A percentile compares a stretch with the other conserved stretches of the same genome.
Evolutionary conservation across 2,888 invertebrate genomes (phyloP).

Genomic region (Apamea sordens): DNA sequence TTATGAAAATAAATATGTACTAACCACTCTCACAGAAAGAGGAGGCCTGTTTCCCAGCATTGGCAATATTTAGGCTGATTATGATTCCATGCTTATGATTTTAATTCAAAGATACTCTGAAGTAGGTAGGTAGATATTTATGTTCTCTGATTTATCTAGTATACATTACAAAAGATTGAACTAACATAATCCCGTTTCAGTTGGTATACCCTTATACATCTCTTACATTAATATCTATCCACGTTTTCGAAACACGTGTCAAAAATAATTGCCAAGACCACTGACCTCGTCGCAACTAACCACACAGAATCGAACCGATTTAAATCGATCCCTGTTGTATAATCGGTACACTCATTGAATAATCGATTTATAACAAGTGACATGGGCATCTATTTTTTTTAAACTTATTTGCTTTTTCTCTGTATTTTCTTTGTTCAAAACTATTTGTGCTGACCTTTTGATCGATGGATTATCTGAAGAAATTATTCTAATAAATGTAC

Average conservation of each 20-base stretch:
- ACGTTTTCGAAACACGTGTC: conserved; percentile 54
- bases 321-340: conserved; percentile 63
- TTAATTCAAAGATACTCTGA: no score
- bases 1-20: no score
- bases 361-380: conserved; percentile 67
- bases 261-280: conserved; percentile 62
- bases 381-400: conserved; percentile 45
- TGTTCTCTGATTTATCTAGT: no score
- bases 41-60: no score
- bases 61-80: no score
- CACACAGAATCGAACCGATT: conserved; percentile 55
- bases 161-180: neutral
- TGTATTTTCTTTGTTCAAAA: conserved; percentile 51
- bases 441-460: conserved; percentile 39
- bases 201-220: neutral
- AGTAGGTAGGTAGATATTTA: no score
- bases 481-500: conserved; percentile 33
- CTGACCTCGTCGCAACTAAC: conserved; percentile 60
- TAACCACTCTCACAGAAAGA: no score
- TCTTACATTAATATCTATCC: no score
- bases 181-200: neutral
- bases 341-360: conserved; percentile 65
- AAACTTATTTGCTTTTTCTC: conserved; percentile 25
- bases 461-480: conserved; percentile 41
- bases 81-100: no score